A percentile compares a stretch with the other conserved stretches of the same genome.
Conservation (phyloP, 2,113 vertebrate species). For the Psittacus erithacus region DNA sequence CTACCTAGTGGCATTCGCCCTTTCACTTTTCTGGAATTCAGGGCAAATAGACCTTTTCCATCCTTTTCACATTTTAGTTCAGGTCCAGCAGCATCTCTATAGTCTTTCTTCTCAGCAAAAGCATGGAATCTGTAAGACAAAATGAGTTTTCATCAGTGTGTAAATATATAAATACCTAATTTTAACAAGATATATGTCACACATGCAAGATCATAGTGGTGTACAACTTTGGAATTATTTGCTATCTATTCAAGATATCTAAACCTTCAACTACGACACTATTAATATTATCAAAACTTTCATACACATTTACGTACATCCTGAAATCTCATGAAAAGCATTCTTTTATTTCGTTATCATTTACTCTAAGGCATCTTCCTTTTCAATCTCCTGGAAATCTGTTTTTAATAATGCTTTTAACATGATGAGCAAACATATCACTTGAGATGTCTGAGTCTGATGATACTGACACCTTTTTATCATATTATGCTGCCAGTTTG, state of each 20-base stretch:
- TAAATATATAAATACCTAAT: neutral
- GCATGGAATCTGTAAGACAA: conserved; percentile 80
- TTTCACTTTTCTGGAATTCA: conserved; percentile 64
- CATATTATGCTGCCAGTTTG: conserved; percentile 13
- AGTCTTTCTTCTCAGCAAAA: conserved; percentile 71
- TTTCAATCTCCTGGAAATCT: conserved; percentile 29
- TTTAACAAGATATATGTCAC: neutral
- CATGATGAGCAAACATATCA: neutral
- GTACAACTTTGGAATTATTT: neutral
- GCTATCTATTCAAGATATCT: neutral
- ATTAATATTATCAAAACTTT: neutral
- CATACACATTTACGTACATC: neutral
- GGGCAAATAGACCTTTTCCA: neutral
- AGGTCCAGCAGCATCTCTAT: neutral
- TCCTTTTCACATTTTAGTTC: conserved; percentile 15
- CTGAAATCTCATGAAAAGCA: neutral
- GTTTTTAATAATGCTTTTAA: conserved; percentile 50
- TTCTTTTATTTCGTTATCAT: neutral
- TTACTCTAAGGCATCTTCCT: conserved; percentile 5
- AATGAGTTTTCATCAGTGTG: neutral
- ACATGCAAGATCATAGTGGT: neutral
- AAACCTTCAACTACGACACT: neutral
- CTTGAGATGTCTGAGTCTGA: conserved; percentile 16
- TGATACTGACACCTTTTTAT: conserved; percentile 42
- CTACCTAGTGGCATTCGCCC: conserved; percentile 77